Conservation (phyloP, 2,888 invertebrate genomes). For the Lysandra bellargus region DNA sequence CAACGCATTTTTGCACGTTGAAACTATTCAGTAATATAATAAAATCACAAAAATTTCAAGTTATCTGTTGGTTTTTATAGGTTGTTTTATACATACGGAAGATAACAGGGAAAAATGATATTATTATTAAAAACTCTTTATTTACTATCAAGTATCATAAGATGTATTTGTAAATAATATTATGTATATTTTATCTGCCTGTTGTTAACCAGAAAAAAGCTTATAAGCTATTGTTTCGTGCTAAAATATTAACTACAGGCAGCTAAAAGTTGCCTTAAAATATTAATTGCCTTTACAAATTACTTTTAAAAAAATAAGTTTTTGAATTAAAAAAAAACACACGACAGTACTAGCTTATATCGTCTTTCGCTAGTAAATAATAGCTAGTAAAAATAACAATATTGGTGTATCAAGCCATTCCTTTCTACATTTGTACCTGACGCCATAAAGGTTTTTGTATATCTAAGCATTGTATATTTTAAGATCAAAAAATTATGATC, state of each 20-base stretch:
- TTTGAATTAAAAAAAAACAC: background rate
- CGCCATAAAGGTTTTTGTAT: constrained; percentile 10
- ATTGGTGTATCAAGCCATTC: background rate
- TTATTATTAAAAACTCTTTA: background rate
- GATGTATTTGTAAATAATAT: constrained; percentile 1
- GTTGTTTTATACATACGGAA: background rate
- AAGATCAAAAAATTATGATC: background rate
- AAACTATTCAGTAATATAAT: background rate
- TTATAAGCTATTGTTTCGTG: background rate
- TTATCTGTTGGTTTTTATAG: background rate
- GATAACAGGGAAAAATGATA: background rate
- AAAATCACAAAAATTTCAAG: background rate
- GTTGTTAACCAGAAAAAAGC: background rate
- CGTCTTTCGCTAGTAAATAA: background rate
- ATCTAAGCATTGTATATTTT: constrained; percentile 7
- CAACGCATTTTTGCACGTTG: background rate
- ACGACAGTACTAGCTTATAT: background rate
- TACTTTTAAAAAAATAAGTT: background rate
- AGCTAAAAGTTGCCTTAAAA: background rate
- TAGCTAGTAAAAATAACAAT: background rate
- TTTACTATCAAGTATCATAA: background rate
- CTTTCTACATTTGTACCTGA: constrained; percentile 28
- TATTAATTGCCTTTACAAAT: no score
- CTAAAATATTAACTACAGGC: background rate
- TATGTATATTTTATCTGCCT: background rate